Evolutionary conservation across 2,797 vertebrate genomes (phyloP).

Genomic region (Intellagama lesueurii): DNA sequence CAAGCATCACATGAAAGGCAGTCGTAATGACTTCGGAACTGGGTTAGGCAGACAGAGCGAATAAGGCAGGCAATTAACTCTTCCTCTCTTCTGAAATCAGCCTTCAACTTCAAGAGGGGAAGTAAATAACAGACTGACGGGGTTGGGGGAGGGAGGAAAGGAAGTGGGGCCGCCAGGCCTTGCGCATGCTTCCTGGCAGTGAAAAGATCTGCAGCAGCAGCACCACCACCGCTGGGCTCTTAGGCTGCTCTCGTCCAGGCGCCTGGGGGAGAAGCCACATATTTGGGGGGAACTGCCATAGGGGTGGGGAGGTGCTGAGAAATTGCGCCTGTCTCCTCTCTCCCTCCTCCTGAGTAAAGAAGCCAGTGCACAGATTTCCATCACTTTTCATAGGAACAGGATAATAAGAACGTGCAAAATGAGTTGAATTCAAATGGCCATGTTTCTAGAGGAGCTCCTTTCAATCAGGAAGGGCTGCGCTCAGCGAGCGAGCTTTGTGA

Average conservation of each 20-base stretch:
- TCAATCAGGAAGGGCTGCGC: background rate
- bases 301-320: background rate
- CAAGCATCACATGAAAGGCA: conserved; percentile 53
- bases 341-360: background rate
- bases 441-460: background rate
- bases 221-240: no score
- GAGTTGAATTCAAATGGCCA: background rate
- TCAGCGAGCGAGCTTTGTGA: no score
- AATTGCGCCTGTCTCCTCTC: no score
- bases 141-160: background rate
- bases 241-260: no score
- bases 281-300: no score
- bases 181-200: no score
- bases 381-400: background rate
- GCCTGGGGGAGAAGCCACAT: background rate
- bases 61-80: conserved; percentile 45
- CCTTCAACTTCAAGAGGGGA: conserved; percentile 45
- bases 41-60: conserved; percentile 50
- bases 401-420: background rate
- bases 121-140: background rate
- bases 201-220: no score
- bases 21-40: conserved; percentile 59
- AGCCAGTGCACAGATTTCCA: background rate
- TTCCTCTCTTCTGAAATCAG: conserved; percentile 18
- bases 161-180: background rate